Base-by-base conservation (phyloP, 2,113 vertebrate genomes). In the Saccopteryx bilineata region DNA sequence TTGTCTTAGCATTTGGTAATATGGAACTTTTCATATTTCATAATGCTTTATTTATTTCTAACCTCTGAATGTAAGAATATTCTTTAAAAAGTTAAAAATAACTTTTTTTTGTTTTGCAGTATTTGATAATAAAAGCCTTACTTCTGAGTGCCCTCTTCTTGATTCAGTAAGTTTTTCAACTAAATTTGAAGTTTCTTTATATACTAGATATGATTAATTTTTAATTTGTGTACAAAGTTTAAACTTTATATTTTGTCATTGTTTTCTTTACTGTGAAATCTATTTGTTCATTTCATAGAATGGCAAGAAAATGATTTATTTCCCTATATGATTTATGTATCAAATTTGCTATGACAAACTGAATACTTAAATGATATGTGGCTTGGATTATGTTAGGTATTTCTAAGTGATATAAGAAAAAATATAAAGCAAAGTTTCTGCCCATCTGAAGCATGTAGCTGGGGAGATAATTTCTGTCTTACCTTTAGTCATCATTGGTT, bases 121-220 rank as follows among this genome's bases (percentile, higher is more conserved):
- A 74, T 78, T 76, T 63, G 84, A 95, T 74, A 72, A 76, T 65
- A 48, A 81, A 93, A 93, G n/a, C 54, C 50, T 95, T 68, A 87
- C 61, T 48, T 75, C 66, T 63, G 96, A 95, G 90, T 56, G 31
- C 76, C 66, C 81, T 56, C 95, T 96, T 95, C 95, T 96, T 94
- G 94, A 95, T 93, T 96, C 90, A 68, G 96, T 97, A 96, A 97
- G 97, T 96, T 90, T 91, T 93, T 54, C 33, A 87, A 56, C 33
- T 72, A 96, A 89, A 93, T 93, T 94, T 90, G 46, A 65, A 74
- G 8, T 89, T 76, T 8, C 19, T 92, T 75, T 94, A 9, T 89
- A 63, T 17, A 89, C 15, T 94, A 93, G 24, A 65, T 93, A 90
- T 92, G 46, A 74, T 72, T 93, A 69, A 21, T 78, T 96, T 95